Conservation (phyloP, 2,888 invertebrate genomes). For the Synergus japonicus region DNA sequence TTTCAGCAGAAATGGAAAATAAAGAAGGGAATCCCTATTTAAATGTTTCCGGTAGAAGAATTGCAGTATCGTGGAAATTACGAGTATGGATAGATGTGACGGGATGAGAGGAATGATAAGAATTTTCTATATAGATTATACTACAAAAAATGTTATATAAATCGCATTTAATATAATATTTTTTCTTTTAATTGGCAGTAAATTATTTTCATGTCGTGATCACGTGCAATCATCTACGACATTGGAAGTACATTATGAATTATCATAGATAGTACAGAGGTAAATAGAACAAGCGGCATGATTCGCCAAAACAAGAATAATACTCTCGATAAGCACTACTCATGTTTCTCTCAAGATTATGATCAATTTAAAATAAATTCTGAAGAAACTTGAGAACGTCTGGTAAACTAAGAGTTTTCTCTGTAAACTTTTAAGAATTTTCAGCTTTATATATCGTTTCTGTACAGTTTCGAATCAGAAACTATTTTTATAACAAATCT, state of each 20-base stretch:
- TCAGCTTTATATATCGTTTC: too few species aligned
- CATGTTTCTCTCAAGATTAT: not conserved
- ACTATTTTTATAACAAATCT: too few species aligned
- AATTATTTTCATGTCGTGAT: too few species aligned
- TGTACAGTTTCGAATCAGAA: too few species aligned
- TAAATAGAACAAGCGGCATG: too few species aligned
- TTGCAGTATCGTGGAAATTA: constrained; percentile 50
- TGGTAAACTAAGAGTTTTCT: not conserved
- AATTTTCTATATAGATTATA: not conserved
- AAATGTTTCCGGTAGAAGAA: constrained; percentile 61
- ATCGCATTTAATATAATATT: not conserved
- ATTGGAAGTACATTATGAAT: too few species aligned
- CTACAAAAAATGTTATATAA: not conserved
- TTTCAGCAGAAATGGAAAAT: constrained; percentile 5
- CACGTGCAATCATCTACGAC: too few species aligned
- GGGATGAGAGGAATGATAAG: not conserved
- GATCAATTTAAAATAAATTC: not conserved
- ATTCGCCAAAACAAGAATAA: too few species aligned
- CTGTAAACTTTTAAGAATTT: not conserved
- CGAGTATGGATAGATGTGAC: constrained; percentile 44
- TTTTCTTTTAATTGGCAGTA: not conserved
- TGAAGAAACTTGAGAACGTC: not conserved
- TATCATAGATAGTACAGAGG: too few species aligned
- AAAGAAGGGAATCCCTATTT: constrained; percentile 50
- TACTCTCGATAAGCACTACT: not conserved